phyloP scores from a whole-genome alignment of 2,797 vertebrate species.

The Takifugu ocellatus region DNA sequence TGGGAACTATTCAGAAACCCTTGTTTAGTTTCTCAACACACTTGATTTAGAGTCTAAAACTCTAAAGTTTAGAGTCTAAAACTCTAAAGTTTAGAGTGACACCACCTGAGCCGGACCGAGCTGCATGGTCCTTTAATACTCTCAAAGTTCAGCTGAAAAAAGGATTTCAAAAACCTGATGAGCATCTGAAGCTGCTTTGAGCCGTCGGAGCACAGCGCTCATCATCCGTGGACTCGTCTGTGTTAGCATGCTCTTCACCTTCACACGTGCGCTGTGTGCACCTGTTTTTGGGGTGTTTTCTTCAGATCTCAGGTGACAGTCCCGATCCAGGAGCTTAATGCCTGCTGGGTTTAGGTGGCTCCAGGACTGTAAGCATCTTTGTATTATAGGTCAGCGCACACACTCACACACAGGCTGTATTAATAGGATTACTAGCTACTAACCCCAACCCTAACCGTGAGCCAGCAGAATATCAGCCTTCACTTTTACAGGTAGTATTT shows the following conservation, averaged over 20 bases:
- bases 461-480: slow-evolving; percentile 62
- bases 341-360: slow-evolving; percentile 53
- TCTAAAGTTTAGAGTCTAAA: no score
- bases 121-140: no score
- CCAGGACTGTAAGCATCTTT: slow-evolving; percentile 64
- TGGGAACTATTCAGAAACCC: no score
- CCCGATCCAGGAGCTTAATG: slow-evolving; percentile 60
- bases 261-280: no score
- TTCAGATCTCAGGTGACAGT: neutral
- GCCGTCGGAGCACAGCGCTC: neutral
- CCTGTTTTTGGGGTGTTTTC: neutral
- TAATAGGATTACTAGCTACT: slow-evolving; percentile 49
- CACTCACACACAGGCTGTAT: slow-evolving; percentile 15
- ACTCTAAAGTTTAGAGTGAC: no score
- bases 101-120: no score
- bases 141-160: no score
- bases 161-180: no score
- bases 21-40: no score
- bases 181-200: no score
- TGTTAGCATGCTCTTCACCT: no score
- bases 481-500: slow-evolving; percentile 2
- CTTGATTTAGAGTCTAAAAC: no score
- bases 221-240: neutral
- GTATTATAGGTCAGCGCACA: slow-evolving; percentile 55
- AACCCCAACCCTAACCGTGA: slow-evolving; percentile 39